Evolutionary conservation across 2,888 invertebrate genomes (phyloP).

Genomic region (Amiota communis): DNA sequence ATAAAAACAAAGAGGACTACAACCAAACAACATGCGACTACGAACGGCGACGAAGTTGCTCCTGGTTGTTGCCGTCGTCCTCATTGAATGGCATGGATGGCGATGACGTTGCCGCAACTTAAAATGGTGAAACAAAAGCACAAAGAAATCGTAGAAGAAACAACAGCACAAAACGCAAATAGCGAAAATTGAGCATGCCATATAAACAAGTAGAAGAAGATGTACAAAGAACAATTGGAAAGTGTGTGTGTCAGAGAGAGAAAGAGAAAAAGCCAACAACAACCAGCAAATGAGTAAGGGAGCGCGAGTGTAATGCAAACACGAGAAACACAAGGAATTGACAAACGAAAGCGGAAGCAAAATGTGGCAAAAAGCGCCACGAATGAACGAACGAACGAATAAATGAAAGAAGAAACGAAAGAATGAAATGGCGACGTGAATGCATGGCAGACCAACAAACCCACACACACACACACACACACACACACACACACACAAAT

Average conservation of each 20-base stretch:
- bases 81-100: conserved; percentile 29
- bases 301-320: conserved; percentile 12
- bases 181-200: conserved; percentile 62
- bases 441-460: conserved; percentile 44
- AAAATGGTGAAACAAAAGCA: conserved; percentile 59
- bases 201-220: conserved; percentile 41
- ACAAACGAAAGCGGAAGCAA: conserved; percentile 25
- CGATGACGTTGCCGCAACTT: conserved; percentile 32
- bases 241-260: too few relatives aligned
- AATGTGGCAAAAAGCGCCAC: conserved; percentile 39
- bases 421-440: background rate
- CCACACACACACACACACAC: conserved; percentile 49
- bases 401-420: conserved; percentile 43
- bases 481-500: conserved; percentile 48
- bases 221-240: too few relatives aligned
- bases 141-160: conserved; percentile 50
- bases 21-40: background rate
- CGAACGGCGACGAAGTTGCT: background rate
- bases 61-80: conserved; percentile 40
- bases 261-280: background rate
- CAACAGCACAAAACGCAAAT: conserved; percentile 58
- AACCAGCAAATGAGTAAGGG: background rate
- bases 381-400: conserved; percentile 40
- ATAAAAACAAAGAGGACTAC: background rate
- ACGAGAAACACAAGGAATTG: conserved; percentile 2